Base-by-base conservation (phyloP, 2,113 vertebrate genomes). In the Entomyzon cyanotis region DNA sequence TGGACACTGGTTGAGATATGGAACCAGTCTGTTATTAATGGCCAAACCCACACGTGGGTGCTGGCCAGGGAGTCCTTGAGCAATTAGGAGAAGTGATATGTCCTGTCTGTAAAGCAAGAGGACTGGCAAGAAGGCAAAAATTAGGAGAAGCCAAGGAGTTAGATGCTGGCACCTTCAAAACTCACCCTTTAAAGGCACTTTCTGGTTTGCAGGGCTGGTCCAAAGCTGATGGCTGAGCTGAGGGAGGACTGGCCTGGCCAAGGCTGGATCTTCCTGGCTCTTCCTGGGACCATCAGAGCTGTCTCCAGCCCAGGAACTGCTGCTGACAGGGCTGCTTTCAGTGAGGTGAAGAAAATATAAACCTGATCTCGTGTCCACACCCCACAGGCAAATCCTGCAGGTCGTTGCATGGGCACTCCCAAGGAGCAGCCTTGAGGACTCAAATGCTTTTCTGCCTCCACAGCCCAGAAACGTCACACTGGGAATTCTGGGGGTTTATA, bases 41-140 rank as follows among this genome's bases (percentile, higher is more conserved):
- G 94, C 60, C 15, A 70, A 90, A 86, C 55, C 55, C 2, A 10
- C 44, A 35, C 4, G 1, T 0, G 0, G 39, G 69, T 31, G 87
- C 89, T 70, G 84, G 91, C 92, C 81, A 84, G 76, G 50, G 81
- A 92, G 64, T 19, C 80, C 83, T 59, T 33, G 20, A 92, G 60
- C 86, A 84, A 55, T 86, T 37, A 84, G 86, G 15, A 79, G 53
- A 55, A 90, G 69, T 78, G 91, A 74, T 87, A 52, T 30, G 71
- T 81, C 91, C 93, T 87, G 94, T 93, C 91, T 92, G 89, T 84
- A 44, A 70, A 78, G 56, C 56, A 78, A 55, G 55, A 86, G 21
- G 59, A 74, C 68, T 95, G 95, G 89, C 90, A 96, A 84, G 68
- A 67, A 93, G 52, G 93, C 84, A 91, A 87, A 92, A 91, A 41